A percentile compares a stretch with the other conserved stretches of the same genome.
phyloP scores from a whole-genome alignment of 2,113 vertebrate species.

The Spea bombifrons region DNA sequence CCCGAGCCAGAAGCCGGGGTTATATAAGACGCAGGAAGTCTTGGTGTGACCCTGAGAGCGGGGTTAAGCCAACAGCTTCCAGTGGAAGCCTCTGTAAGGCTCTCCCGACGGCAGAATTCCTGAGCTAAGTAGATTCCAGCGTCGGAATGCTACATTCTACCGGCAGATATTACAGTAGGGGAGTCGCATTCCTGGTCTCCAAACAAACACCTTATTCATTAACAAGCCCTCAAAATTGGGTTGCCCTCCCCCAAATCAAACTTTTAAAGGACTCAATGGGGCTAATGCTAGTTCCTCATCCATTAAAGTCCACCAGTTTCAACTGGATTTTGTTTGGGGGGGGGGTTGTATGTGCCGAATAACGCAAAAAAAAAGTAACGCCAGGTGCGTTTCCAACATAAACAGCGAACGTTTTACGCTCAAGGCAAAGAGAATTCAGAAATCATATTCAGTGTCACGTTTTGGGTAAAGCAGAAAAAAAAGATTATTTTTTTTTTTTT shows the following conservation, averaged over 20 bases:
- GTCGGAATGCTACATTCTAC: constrained; percentile 26
- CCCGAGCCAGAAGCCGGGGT: neutral
- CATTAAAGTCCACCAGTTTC: no score
- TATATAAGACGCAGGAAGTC: constrained; percentile 15
- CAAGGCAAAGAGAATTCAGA: no score
- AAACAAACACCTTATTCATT: constrained; percentile 23
- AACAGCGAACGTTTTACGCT: no score
- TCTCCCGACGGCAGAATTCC: constrained; percentile 30
- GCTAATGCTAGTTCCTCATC: no score
- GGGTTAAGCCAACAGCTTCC: constrained; percentile 32
- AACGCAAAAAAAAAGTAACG: no score
- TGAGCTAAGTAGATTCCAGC: constrained; percentile 15
- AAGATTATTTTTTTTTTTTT: no score
- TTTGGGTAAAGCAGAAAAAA: no score
- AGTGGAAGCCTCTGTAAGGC: constrained; percentile 27
- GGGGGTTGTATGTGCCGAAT: no score
- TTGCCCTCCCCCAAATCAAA: neutral
- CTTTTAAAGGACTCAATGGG: neutral
- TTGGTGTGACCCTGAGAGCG: constrained; percentile 20
- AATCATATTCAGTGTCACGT: no score
- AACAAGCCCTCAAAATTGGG: neutral
- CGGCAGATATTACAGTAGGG: constrained; percentile 8
- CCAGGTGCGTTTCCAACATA: no score
- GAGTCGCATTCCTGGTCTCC: constrained; percentile 1
- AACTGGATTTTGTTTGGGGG: no score